A percentile compares a stretch with the other conserved stretches of the same genome.
These are phyloP conservation scores for Oegoconia quadripuncta DNA, from an alignment of 2,888 invertebrate species.

Conservation along the genomic window DNA sequence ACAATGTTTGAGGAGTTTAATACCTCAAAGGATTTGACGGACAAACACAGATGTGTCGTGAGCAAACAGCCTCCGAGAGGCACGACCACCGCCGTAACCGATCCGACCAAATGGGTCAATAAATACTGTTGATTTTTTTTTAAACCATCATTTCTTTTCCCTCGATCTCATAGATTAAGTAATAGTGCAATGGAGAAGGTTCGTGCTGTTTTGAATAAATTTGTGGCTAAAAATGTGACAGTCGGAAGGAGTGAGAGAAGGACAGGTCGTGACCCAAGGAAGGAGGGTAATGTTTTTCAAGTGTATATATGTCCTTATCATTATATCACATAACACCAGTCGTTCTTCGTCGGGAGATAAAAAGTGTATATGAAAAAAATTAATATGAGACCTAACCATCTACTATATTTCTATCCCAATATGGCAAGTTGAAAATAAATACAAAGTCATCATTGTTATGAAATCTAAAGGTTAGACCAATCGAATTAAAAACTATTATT, in stretches of 20 bases:
- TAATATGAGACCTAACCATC: too few species aligned
- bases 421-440: neutral
- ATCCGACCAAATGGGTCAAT: constrained; percentile 51
- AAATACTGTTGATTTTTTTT: constrained; percentile 44
- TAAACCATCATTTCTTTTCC: constrained; percentile 44
- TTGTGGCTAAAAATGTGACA: neutral
- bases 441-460: neutral
- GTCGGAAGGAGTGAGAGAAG: too few species aligned
- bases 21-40: constrained; percentile 65
- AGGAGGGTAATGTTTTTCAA: too few species aligned
- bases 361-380: too few species aligned
- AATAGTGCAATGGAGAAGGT: neutral
- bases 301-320: too few species aligned
- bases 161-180: constrained; percentile 16
- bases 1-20: constrained; percentile 61
- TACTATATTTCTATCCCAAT: too few species aligned
- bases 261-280: too few species aligned
- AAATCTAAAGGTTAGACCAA: neutral
- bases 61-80: constrained; percentile 48
- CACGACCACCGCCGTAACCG: constrained; percentile 41
- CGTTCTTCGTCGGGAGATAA: too few species aligned
- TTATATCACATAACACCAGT: too few species aligned
- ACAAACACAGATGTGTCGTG: constrained; percentile 72
- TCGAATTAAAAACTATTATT: constrained; percentile 1
- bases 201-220: neutral